These are phyloP conservation scores for Heterodera carotae DNA, from an alignment of 1,140 invertebrate species.

Conservation along the genomic window DNA sequence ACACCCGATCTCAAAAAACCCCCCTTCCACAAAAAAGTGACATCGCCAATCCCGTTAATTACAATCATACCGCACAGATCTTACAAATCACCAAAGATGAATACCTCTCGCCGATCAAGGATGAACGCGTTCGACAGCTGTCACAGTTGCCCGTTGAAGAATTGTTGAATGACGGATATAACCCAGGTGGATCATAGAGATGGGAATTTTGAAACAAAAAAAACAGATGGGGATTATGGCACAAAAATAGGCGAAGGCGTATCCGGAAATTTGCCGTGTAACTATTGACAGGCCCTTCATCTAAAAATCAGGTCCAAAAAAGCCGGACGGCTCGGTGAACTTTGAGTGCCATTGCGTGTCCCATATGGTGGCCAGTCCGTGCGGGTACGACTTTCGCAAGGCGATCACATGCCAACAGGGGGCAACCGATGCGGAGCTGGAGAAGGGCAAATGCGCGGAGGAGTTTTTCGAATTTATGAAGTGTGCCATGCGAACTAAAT, in stretches of 20 bases:
- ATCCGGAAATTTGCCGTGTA: no score
- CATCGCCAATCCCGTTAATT: neutral
- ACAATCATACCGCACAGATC: constrained; percentile 36
- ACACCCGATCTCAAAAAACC: no score
- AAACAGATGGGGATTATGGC: constrained; percentile 39
- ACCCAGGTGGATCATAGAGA: constrained; percentile 35
- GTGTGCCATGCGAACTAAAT: constrained; percentile 57
- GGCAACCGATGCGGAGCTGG: constrained; percentile 45
- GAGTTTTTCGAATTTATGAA: constrained; percentile 60
- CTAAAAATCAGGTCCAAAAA: constrained; percentile 49
- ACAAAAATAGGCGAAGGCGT: constrained; percentile 44
- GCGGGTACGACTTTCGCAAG: constrained; percentile 57
- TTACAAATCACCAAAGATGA: constrained; percentile 47
- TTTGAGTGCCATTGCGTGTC: constrained; percentile 64
- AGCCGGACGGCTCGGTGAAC: constrained; percentile 59
- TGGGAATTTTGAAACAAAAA: constrained; percentile 48
- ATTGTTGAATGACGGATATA: neutral
- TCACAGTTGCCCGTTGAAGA: constrained; percentile 15
- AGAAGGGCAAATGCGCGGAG: constrained; percentile 59
- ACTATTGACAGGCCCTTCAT: constrained; percentile 45
- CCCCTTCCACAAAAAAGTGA: no score
- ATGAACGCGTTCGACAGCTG: constrained; percentile 48
- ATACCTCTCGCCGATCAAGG: constrained; percentile 51
- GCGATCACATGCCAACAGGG: constrained; percentile 61
- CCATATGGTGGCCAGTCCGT: constrained; percentile 61